Evolutionary conservation across 2,113 vertebrate genomes (phyloP).

Genomic region (Pampusana beccarii): DNA sequence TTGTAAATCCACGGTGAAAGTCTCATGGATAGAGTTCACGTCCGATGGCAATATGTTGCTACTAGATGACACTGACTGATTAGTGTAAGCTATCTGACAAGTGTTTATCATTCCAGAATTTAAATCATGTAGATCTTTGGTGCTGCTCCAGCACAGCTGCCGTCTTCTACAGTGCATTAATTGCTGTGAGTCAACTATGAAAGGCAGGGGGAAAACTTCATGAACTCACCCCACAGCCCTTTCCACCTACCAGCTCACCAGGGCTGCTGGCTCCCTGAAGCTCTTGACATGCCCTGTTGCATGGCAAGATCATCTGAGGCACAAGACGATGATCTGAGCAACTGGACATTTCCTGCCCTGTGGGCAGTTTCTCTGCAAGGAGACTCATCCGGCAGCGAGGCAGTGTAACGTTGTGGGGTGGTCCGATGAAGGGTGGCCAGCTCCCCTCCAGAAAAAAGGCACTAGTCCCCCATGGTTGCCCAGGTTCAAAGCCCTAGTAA

Average conservation of each 20-base stretch:
- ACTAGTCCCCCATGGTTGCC: neutral
- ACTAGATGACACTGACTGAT: constrained; percentile 16
- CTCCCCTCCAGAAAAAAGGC: neutral
- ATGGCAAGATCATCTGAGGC: neutral
- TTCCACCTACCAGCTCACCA: neutral
- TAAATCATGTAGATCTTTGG: neutral
- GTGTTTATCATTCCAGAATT: neutral
- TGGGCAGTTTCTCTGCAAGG: neutral
- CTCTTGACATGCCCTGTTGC: rapidly evolving
- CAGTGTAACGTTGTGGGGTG: neutral
- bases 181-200: neutral
- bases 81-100: neutral
- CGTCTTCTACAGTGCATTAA: neutral
- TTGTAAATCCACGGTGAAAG: neutral
- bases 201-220: neutral
- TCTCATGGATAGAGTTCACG: neutral
- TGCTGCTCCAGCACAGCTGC: neutral
- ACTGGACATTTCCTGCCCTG: neutral
- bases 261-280: neutral
- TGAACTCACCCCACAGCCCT: neutral
- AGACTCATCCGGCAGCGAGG: neutral
- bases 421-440: neutral
- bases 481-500: neutral
- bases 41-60: neutral
- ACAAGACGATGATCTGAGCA: neutral